Conservation (phyloP, 2,113 vertebrate genomes). For the Cathartes aura region DNA sequence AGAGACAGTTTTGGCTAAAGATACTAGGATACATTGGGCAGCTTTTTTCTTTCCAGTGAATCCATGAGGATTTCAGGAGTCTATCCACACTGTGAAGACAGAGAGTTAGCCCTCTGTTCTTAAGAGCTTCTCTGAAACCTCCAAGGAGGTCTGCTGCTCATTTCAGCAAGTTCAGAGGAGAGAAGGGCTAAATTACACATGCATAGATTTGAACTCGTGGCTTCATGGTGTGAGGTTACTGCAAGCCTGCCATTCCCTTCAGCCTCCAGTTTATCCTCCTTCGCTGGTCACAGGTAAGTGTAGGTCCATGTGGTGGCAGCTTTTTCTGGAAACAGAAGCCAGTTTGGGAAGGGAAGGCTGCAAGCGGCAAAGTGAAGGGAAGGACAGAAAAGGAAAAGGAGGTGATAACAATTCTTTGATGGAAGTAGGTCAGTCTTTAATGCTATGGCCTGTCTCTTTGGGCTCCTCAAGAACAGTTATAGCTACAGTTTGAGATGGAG, state of each 20-base stretch:
- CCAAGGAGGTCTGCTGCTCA: not conserved
- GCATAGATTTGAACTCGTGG: not conserved
- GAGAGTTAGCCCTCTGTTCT: not conserved
- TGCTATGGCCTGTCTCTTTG: not conserved
- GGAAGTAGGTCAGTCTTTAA: not conserved
- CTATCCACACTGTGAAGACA: fast-evolving
- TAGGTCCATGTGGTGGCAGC: not conserved
- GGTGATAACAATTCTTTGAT: not conserved
- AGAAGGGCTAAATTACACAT: not conserved
- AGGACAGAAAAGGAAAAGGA: not conserved
- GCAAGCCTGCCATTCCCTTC: not conserved
- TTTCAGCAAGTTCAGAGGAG: not conserved
- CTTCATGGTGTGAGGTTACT: not conserved
- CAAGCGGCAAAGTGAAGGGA: not conserved
- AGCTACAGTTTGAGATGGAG: not conserved
- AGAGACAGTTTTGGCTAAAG: not conserved
- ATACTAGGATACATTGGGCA: fast-evolving
- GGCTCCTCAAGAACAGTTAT: not conserved
- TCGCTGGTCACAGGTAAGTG: not conserved
- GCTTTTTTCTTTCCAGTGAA: not conserved
- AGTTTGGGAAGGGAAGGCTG: not conserved
- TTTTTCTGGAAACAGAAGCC: not conserved
- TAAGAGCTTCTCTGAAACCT: not conserved
- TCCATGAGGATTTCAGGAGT: not conserved
- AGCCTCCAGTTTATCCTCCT: not conserved